phyloP scores from a whole-genome alignment of 2,113 vertebrate species.

The Gulo gulo region DNA sequence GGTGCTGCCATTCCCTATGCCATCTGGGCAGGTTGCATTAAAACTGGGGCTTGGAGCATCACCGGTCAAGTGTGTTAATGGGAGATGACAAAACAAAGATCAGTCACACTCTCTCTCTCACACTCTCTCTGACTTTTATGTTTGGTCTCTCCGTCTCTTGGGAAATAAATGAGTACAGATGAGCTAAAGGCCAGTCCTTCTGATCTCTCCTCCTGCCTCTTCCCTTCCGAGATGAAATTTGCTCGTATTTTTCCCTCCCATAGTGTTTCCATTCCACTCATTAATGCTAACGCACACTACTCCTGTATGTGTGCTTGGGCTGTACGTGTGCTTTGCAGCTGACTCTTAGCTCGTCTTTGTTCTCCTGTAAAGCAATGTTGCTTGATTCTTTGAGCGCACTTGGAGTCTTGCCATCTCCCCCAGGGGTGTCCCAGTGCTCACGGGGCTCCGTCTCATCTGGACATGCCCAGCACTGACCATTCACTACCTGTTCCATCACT shows the following conservation, averaged over 20 bases:
- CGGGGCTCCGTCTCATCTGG: neutral
- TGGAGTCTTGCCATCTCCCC: neutral
- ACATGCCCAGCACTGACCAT: neutral
- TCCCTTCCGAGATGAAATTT: neutral
- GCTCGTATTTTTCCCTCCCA: neutral
- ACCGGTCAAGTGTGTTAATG: too few species aligned
- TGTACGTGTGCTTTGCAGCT: too few species aligned
- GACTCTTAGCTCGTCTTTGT: neutral
- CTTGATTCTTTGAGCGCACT: neutral
- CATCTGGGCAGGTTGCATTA: neutral
- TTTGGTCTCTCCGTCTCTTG: neutral
- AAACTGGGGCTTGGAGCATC: neutral
- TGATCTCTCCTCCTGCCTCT: neutral
- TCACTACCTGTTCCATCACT: neutral
- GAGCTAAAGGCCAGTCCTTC: neutral
- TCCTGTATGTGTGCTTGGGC: neutral
- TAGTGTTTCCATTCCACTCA: neutral
- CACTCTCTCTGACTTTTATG: neutral
- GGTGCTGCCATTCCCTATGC: too few species aligned
- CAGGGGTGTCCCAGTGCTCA: rapidly evolving
- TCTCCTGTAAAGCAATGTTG: neutral
- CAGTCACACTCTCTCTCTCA: neutral
- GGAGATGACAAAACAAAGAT: neutral
- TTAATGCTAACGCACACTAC: neutral
- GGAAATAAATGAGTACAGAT: neutral